phyloP scores from a whole-genome alignment of 2,113 vertebrate genomes.

The Haliaeetus leucogaster region DNA sequence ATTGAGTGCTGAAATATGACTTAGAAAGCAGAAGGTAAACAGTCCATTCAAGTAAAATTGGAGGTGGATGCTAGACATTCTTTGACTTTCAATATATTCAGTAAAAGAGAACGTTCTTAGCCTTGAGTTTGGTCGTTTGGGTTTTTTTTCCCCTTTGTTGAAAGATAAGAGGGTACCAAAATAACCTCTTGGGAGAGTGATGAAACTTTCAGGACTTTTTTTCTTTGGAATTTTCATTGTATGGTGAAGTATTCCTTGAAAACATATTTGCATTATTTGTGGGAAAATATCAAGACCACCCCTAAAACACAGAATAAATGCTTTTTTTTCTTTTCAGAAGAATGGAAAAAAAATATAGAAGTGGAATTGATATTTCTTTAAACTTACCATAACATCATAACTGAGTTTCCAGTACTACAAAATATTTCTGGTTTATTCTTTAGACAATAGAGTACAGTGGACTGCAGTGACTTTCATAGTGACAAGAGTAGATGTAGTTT shows the following conservation, averaged over 20 bases:
- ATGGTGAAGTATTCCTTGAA: background rate
- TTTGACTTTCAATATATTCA: background rate
- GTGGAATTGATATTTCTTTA: background rate
- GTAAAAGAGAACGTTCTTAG: background rate
- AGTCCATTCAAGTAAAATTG: background rate
- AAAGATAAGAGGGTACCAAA: background rate
- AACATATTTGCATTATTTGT: background rate
- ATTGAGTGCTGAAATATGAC: background rate
- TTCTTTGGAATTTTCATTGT: background rate
- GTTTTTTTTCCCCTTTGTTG: rapidly evolving
- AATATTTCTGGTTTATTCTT: background rate
- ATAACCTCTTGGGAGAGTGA: background rate
- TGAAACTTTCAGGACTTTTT: background rate
- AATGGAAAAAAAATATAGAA: background rate
- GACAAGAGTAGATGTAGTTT: background rate
- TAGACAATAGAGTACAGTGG: background rate
- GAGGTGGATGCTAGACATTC: background rate
- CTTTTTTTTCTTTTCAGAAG: background rate
- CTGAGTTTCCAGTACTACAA: background rate
- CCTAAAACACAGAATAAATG: background rate
- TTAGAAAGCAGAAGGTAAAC: background rate
- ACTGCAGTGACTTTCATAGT: background rate
- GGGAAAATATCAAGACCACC: background rate
- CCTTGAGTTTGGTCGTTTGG: too few relatives aligned
- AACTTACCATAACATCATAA: background rate